Conservation (phyloP, 2,113 vertebrate species). For the Reinhardtius hippoglossoides region DNA sequence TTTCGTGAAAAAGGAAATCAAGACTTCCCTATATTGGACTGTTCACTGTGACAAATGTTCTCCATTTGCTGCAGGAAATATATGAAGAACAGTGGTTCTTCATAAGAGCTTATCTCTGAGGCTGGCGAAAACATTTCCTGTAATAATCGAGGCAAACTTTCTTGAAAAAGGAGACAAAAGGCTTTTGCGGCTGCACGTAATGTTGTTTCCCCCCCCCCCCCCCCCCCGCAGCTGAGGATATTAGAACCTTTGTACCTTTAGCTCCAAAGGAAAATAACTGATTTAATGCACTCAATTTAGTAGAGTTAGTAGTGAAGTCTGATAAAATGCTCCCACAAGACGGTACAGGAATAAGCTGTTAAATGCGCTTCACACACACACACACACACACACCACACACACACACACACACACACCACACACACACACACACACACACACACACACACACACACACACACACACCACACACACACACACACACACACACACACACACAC, state of each 20-base stretch:
- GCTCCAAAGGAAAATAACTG: conserved; percentile 46
- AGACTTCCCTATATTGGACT: conserved; percentile 23
- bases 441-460: not conserved
- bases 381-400: not conserved
- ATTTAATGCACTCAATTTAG: conserved; percentile 58
- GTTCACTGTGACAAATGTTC: conserved; percentile 62
- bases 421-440: not conserved
- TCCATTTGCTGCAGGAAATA: conserved; percentile 51
- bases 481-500: not conserved
- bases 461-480: not conserved
- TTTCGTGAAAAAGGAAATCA: conserved; percentile 33
- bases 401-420: not conserved
- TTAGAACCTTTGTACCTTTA: conserved; percentile 53
- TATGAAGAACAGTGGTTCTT: conserved; percentile 42
- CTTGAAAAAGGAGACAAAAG: conserved; percentile 4
- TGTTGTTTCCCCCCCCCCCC: too few relatives aligned
- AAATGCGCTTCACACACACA: conserved; percentile 16
- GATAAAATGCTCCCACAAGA: conserved; percentile 66
- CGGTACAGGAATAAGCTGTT: conserved; percentile 46
- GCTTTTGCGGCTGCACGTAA: conserved; percentile 15
- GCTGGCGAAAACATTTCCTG: conserved; percentile 28
- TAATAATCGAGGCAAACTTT: conserved; percentile 44
- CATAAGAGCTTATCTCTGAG: conserved; percentile 54
- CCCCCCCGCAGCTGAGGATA: conserved; percentile 15
- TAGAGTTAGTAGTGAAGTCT: conserved; percentile 45